Evolutionary conservation across 2,797 vertebrate species (phyloP).

Genomic region (Anabas testudineus): DNA sequence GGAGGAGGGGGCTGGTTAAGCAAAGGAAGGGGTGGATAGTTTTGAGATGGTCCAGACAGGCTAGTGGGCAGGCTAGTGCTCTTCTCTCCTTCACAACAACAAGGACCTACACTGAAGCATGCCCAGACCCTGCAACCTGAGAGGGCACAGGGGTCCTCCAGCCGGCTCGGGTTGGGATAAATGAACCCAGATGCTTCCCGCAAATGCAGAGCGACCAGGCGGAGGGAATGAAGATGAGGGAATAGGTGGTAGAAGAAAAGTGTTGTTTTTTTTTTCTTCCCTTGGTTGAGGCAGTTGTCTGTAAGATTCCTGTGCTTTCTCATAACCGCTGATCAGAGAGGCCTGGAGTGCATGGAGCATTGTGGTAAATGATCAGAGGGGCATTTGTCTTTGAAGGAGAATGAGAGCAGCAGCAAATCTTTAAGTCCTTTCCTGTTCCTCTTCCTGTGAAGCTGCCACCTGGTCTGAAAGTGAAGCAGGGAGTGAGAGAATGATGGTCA

Average conservation of each 20-base stretch:
- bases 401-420: slow-evolving; percentile 82
- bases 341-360: slow-evolving; percentile 85
- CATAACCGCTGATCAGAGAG: slow-evolving; percentile 91
- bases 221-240: slow-evolving; percentile 35
- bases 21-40: slow-evolving; percentile 73
- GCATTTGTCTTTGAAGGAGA: slow-evolving; percentile 86
- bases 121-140: slow-evolving; percentile 89
- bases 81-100: slow-evolving; percentile 83
- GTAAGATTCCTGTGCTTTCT: slow-evolving; percentile 89
- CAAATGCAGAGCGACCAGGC: slow-evolving; percentile 77
- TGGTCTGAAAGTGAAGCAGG: slow-evolving; percentile 62
- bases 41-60: slow-evolving; percentile 93
- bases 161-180: slow-evolving; percentile 84
- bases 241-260: slow-evolving; percentile 58
- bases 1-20: slow-evolving; percentile 65
- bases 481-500: slow-evolving; percentile 42
- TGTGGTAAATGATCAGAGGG: slow-evolving; percentile 88
- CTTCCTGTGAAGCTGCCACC: slow-evolving; percentile 83
- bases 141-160: slow-evolving; percentile 83
- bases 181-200: slow-evolving; percentile 96
- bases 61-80: slow-evolving; percentile 73
- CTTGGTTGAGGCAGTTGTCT: slow-evolving; percentile 83
- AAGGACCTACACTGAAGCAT: slow-evolving; percentile 89
- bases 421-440: slow-evolving; percentile 86
- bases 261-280: slow-evolving; percentile 68